Base-by-base conservation (phyloP, 2,797 vertebrate genomes). In the Distichodus sexfasciatus region DNA sequence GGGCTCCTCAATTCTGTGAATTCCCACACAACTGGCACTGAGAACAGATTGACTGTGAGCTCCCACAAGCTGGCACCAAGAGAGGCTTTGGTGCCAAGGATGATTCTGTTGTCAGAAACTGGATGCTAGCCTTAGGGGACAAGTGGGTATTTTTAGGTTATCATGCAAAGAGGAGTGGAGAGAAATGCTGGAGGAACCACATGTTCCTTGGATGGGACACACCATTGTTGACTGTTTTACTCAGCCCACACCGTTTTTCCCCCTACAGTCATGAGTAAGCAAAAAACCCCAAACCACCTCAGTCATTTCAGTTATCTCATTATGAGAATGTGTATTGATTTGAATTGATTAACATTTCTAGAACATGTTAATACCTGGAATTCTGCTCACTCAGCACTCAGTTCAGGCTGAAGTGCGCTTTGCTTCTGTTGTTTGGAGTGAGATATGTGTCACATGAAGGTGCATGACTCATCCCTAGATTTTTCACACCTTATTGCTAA, bases 91-190 rank as follows among this genome's bases (percentile, higher is more conserved):
- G 31, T 48, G 28, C 54, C 66, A 59, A 48, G 43, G 12, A 60
- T 19, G 24, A 58, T 58, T 57, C 43, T 69, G 19, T 36, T 35
- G 38, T 40, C 40, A 40, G 46, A 43, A 59, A 46, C 43, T 36
- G 15, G 24, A 59, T 71, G 24, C 65, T 50, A 24, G 53, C 69
- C 61, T 72, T 28, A 17, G 41, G 53, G 51, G 36, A 14, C 21
- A 44, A 17, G 48, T 43, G 36, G 43, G 23, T 68, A 47, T 61
- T 54, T 73, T 67, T 68, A 68, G 48, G 46, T 38, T 3, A 29
- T 60, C 66, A 12, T 28, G 2, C 21, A 9, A 2, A 44, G 28
- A 46, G 46, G 1, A 51, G 17, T 17, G 43, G 36, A 21, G 17
- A 23, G 19, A 35, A 38, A 17, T 15, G 4, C 36, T 65, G 40